Percentiles rank a stretch among this genome's conserved stretches.
phyloP scores from a whole-genome alignment of 2,113 vertebrate species.

The Cervus canadensis region DNA sequence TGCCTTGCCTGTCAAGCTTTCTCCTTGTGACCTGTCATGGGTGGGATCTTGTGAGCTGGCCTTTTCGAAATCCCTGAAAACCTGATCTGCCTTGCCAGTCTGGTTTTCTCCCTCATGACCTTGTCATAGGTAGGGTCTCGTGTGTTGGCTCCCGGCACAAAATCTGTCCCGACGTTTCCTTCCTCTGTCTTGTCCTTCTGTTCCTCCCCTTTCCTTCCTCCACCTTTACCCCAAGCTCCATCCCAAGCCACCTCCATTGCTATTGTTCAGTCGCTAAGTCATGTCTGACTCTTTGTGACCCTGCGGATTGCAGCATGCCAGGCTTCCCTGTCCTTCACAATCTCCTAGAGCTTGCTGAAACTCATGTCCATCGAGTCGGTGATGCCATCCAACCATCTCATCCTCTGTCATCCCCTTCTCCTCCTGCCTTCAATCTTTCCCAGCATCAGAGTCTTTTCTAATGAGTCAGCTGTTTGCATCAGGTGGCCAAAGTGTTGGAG shows the following conservation, averaged over 20 bases:
- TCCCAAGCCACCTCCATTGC: not conserved
- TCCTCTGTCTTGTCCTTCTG: not conserved
- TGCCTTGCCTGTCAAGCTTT: no score
- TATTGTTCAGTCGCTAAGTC: not conserved
- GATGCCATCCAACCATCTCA: not conserved
- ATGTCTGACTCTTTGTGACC: not conserved
- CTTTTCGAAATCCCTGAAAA: no score
- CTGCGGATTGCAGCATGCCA: not conserved
- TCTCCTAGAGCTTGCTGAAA: not conserved
- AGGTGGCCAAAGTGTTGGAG: not conserved
- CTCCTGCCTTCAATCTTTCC: not conserved
- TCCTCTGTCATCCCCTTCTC: not conserved
- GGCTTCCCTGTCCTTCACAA: not conserved
- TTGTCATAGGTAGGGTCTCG: no score
- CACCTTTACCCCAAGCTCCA: not conserved
- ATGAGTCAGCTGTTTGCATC: not conserved
- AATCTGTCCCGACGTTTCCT: not conserved
- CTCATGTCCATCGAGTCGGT: not conserved
- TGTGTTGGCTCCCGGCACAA: no score
- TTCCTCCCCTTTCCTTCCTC: not conserved
- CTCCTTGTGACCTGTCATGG: no score
- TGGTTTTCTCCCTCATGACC: no score
- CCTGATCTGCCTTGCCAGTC: no score
- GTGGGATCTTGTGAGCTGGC: no score
- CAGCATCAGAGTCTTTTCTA: not conserved